These are phyloP conservation scores for Vicugna pacos DNA, from an alignment of 2,113 vertebrate species.

Conservation along the genomic window DNA sequence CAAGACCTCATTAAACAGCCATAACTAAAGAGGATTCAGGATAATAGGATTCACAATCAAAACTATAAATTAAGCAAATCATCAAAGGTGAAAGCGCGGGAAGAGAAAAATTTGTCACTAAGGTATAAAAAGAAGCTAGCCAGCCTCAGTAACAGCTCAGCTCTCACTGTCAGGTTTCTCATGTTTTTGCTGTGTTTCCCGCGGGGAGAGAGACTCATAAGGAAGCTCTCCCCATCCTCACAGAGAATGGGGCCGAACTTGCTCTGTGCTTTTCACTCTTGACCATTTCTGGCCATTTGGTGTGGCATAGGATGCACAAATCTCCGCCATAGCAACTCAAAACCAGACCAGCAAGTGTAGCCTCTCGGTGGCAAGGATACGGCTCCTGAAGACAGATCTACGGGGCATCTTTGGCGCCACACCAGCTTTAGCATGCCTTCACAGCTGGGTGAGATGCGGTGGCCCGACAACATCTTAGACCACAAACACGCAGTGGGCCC, in stretches of 20 bases:
- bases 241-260: conserved; percentile 66
- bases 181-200: conserved; percentile 53
- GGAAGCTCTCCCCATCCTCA: conserved; percentile 73
- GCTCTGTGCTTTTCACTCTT: conserved; percentile 68
- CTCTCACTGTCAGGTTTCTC: conserved; percentile 72
- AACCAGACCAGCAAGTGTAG: conserved; percentile 60
- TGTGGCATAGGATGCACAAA: conserved; percentile 57
- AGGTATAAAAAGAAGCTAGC: background rate
- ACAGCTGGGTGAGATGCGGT: background rate
- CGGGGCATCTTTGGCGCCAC: background rate
- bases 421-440: background rate
- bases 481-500: background rate
- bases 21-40: background rate
- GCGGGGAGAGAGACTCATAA: conserved; percentile 70
- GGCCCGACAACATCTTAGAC: background rate
- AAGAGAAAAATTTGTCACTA: background rate
- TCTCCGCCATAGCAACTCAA: background rate
- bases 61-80: background rate
- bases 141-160: conserved; percentile 69
- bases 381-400: background rate
- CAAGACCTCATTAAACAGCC: background rate
- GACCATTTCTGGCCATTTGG: conserved; percentile 73
- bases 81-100: background rate
- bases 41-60: background rate
- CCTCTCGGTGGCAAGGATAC: background rate